Percentiles rank a stretch among this genome's conserved stretches.
phyloP scores from a whole-genome alignment of 2,113 vertebrate species.

The Cyphomyrus discorhynchus region DNA sequence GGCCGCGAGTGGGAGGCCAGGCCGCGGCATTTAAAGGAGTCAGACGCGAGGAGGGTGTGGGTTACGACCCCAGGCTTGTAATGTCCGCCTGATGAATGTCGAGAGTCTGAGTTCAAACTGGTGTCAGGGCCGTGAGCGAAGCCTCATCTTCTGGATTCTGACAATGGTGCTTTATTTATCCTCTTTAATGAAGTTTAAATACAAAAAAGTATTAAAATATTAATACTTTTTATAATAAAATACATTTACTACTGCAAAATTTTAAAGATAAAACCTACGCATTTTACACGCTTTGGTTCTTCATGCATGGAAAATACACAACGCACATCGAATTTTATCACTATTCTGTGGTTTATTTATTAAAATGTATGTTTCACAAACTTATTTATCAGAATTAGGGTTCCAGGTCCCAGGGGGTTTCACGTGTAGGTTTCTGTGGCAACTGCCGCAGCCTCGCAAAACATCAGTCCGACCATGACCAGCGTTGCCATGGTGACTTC shows the following conservation, averaged over 20 bases:
- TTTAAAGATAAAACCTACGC: neutral
- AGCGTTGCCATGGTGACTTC: neutral
- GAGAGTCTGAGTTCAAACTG: conserved; percentile 47
- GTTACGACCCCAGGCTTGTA: conserved; percentile 53
- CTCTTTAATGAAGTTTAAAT: neutral
- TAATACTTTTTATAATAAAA: neutral
- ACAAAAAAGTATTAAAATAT: neutral
- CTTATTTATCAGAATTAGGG: neutral
- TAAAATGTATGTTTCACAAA: neutral
- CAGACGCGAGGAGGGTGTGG: conserved; percentile 34
- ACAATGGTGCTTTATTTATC: too few relatives aligned
- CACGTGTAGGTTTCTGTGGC: neutral
- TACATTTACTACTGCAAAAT: neutral
- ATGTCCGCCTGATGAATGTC: conserved; percentile 61
- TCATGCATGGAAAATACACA: neutral
- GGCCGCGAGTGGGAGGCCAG: conserved; percentile 14
- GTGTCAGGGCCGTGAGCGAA: conserved; percentile 29
- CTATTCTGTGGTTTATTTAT: neutral
- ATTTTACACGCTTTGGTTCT: neutral
- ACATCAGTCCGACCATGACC: neutral
- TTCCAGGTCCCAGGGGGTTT: neutral
- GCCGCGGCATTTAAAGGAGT: conserved; percentile 4
- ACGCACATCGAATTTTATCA: neutral
- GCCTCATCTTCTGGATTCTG: neutral
- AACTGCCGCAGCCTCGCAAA: neutral